Evolutionary conservation across 2,797 vertebrate species (phyloP).

Genomic region (Eleutherodactylus coqui): DNA sequence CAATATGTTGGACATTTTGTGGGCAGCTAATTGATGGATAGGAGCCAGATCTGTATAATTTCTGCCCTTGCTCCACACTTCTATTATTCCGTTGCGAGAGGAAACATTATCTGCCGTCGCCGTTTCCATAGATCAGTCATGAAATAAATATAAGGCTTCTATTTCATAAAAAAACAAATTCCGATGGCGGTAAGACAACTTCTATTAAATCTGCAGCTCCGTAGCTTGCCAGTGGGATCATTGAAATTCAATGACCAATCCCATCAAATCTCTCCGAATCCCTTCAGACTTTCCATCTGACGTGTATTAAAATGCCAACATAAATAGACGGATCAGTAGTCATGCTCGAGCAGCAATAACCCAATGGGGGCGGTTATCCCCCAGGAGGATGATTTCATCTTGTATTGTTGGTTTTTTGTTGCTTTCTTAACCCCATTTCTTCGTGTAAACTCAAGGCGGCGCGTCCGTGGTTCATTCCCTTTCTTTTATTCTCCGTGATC

Average conservation of each 20-base stretch:
- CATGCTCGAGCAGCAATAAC: background rate
- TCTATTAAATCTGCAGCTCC: background rate
- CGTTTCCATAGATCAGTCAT: background rate
- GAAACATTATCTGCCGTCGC: background rate
- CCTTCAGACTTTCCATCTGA: background rate
- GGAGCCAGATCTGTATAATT: background rate
- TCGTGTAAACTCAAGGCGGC: slow-evolving; percentile 15
- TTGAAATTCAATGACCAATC: slow-evolving; percentile 17
- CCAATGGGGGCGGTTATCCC: background rate
- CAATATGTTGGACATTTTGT: background rate
- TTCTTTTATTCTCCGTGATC: slow-evolving; percentile 23
- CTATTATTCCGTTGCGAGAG: background rate
- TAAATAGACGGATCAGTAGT: slow-evolving; percentile 13
- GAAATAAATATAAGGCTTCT: background rate
- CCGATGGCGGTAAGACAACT: background rate
- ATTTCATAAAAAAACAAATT: background rate
- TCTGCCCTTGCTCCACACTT: background rate
- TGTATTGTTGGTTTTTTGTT: background rate
- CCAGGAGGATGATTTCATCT: background rate
- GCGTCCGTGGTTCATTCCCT: background rate
- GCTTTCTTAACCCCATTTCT: slow-evolving; percentile 18
- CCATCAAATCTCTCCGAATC: background rate
- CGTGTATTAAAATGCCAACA: slow-evolving; percentile 10
- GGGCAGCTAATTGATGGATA: background rate
- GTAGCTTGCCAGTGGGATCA: background rate